Percentiles rank a stretch among this genome's conserved stretches.
Evolutionary conservation across 1,140 invertebrate genomes (phyloP).

Genomic region (Penaeus japonicus): DNA sequence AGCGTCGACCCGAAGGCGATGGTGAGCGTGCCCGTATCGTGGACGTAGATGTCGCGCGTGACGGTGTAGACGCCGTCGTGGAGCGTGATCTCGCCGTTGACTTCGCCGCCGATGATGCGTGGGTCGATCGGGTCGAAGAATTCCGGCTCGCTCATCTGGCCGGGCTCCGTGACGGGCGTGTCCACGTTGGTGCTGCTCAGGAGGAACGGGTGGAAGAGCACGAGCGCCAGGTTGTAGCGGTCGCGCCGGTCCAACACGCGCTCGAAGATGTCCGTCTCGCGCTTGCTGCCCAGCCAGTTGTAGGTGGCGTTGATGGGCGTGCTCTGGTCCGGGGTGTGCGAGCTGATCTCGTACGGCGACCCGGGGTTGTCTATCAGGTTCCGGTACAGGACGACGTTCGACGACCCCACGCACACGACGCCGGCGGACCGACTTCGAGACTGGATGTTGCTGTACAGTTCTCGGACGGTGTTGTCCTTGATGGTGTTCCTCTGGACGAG

Average conservation of each 20-base stretch:
- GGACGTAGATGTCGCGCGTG: slow-evolving; percentile 85
- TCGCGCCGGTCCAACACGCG: slow-evolving; percentile 87
- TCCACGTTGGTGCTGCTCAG: slow-evolving; percentile 84
- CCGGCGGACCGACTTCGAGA: slow-evolving; percentile 89
- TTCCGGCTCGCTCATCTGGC: slow-evolving; percentile 78
- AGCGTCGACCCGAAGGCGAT: slow-evolving; percentile 87
- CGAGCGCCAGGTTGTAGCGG: slow-evolving; percentile 88
- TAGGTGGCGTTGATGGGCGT: slow-evolving; percentile 90
- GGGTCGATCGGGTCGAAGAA: slow-evolving; percentile 77
- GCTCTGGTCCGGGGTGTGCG: slow-evolving; percentile 93
- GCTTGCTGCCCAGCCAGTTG: slow-evolving; percentile 89
- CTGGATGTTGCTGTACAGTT: slow-evolving; percentile 83
- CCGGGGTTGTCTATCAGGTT: slow-evolving; percentile 93
- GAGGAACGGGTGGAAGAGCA: slow-evolving; percentile 85
- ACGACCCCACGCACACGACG: slow-evolving; percentile 84
- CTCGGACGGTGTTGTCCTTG: slow-evolving; percentile 83
- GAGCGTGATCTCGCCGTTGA: slow-evolving; percentile 67
- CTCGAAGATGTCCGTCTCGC: slow-evolving; percentile 78
- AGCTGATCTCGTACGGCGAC: slow-evolving; percentile 92
- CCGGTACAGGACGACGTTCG: slow-evolving; percentile 85
- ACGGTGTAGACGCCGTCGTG: slow-evolving; percentile 76
- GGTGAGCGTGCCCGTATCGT: slow-evolving; percentile 85
- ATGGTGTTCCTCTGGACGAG: slow-evolving; percentile 91
- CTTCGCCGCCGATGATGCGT: slow-evolving; percentile 87
- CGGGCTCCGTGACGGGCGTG: slow-evolving; percentile 76